phyloP scores from a whole-genome alignment of 2,113 vertebrate genomes.

The Condylura cristata region DNA sequence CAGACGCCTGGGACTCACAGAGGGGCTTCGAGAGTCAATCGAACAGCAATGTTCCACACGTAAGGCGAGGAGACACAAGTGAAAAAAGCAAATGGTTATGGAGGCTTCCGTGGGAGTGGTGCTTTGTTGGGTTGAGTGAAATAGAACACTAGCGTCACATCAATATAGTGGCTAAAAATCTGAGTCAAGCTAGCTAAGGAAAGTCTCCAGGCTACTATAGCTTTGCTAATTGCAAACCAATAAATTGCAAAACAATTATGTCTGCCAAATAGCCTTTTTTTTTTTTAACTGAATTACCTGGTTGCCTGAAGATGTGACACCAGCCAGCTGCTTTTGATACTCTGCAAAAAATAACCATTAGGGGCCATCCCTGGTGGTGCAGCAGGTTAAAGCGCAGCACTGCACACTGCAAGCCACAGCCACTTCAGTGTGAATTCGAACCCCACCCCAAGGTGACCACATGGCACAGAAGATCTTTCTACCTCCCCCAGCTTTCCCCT shows the following conservation, averaged over 20 bases:
- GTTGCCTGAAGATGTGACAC: conserved; percentile 11
- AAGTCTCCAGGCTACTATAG: not conserved
- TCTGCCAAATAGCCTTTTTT: not conserved
- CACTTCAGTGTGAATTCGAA: no score
- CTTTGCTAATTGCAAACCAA: not conserved
- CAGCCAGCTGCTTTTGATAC: not conserved
- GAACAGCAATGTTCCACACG: not conserved
- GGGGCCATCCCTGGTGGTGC: no score
- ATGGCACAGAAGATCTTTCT: no score
- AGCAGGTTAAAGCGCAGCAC: no score
- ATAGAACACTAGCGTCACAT: not conserved
- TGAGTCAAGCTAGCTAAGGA: not conserved
- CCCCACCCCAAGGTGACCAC: no score
- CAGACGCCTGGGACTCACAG: no score
- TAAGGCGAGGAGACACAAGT: not conserved
- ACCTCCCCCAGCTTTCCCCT: no score
- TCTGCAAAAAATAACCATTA: no score
- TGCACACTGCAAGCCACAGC: no score
- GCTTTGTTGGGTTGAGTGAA: not conserved
- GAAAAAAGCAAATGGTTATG: not conserved
- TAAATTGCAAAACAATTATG: not conserved
- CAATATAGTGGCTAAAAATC: not conserved
- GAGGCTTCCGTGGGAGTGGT: not conserved
- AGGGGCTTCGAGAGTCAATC: not conserved
- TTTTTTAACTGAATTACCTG: not conserved